Conservation (phyloP, 2,113 vertebrate genomes). For the Perca fluviatilis region DNA sequence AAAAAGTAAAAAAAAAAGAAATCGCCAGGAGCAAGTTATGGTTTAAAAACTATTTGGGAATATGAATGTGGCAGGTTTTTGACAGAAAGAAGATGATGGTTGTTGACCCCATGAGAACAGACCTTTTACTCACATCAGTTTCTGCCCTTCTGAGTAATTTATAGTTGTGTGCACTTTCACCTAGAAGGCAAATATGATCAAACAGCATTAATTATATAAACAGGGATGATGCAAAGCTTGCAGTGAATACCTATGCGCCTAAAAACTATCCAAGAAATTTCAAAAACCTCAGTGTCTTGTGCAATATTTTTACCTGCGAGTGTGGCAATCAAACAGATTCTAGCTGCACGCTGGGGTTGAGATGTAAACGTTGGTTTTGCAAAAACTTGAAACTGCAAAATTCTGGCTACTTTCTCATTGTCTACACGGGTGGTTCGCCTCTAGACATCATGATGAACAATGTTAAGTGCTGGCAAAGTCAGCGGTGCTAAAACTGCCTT, state of each 20-base stretch:
- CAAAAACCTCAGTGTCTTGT: not conserved
- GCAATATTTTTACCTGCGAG: not conserved
- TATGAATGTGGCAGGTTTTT: constrained; percentile 20
- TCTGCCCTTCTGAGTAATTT: constrained; percentile 19
- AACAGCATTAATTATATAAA: constrained; percentile 20
- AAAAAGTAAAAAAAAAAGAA: too few species aligned
- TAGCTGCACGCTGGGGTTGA: constrained; percentile 15
- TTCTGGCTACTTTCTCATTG: constrained; percentile 10
- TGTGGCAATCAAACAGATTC: constrained; percentile 1
- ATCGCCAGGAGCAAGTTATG: not conserved
- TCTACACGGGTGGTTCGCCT: constrained; percentile 32
- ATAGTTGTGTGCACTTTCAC: constrained; percentile 33
- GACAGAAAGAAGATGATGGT: constrained; percentile 14
- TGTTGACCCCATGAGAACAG: constrained; percentile 18
- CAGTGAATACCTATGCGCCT: constrained; percentile 1
- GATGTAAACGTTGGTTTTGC: constrained; percentile 35
- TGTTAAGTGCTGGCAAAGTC: constrained; percentile 20
- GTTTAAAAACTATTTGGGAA: constrained; percentile 2
- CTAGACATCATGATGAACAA: constrained; percentile 22
- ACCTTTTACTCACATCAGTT: constrained; percentile 15
- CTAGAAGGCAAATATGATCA: constrained; percentile 46
- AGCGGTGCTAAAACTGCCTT: not conserved
- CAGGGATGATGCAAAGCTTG: constrained; percentile 34
- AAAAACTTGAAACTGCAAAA: constrained; percentile 4
- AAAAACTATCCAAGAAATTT: not conserved